Evolutionary conservation across 2,888 invertebrate species (phyloP).

Genomic region (Synergus itoensis): DNA sequence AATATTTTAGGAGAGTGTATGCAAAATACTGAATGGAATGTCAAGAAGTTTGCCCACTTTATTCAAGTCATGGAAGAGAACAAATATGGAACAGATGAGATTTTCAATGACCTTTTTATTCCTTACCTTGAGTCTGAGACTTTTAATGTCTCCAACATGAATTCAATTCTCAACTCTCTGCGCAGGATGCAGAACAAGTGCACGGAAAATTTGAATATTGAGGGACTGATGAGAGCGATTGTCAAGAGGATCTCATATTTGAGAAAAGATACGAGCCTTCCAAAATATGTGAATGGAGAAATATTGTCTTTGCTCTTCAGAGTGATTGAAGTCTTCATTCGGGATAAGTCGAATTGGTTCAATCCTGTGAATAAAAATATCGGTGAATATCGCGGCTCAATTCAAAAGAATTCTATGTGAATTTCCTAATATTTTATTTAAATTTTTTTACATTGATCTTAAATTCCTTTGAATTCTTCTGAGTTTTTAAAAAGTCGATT

Average conservation of each 20-base stretch:
- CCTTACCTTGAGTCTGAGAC: conserved; percentile 57
- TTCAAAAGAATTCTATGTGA: too few relatives aligned
- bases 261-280: conserved; percentile 51
- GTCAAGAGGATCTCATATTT: conserved; percentile 48
- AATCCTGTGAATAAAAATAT: too few relatives aligned
- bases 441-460: too few relatives aligned
- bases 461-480: too few relatives aligned
- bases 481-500: too few relatives aligned
- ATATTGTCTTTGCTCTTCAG: conserved; percentile 54
- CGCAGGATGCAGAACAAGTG: conserved; percentile 49
- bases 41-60: conserved; percentile 61
- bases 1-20: conserved; percentile 50
- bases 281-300: conserved; percentile 55
- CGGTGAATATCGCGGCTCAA: too few relatives aligned
- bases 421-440: too few relatives aligned
- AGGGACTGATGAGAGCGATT: background rate
- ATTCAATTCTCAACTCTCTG: conserved; percentile 55
- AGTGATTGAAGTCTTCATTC: conserved; percentile 47
- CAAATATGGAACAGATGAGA: conserved; percentile 54
- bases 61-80: conserved; percentile 49
- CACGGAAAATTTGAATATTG: conserved; percentile 32
- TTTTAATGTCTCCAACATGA: conserved; percentile 52
- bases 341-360: background rate
- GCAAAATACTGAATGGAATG: conserved; percentile 49
- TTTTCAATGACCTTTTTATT: conserved; percentile 65